Conservation (phyloP, 2,888 invertebrate species). For the Lysandra coridon region DNA sequence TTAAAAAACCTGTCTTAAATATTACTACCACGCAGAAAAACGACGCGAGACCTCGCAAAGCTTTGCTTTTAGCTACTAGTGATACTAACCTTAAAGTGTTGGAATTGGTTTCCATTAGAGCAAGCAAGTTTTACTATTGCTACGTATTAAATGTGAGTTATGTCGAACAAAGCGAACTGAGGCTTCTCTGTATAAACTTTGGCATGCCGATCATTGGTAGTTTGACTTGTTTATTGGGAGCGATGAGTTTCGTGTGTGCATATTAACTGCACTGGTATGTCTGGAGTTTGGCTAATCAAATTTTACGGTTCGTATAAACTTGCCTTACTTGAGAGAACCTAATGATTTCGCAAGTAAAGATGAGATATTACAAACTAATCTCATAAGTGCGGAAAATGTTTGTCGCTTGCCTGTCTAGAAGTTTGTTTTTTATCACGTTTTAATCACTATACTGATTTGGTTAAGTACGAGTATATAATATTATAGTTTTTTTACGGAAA, state of each 20-base stretch:
- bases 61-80: no score
- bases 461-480: no score
- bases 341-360: background rate
- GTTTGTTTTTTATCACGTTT: no score
- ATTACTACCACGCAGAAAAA: no score
- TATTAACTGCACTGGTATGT: constrained; percentile 1
- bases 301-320: constrained; percentile 21
- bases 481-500: no score
- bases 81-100: no score
- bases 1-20: no score
- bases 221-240: constrained; percentile 25
- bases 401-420: no score
- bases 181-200: background rate
- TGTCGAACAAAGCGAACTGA: background rate
- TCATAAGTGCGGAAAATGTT: no score
- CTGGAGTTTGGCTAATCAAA: constrained; percentile 20
- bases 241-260: constrained; percentile 15
- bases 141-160: background rate
- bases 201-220: constrained; percentile 10
- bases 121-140: background rate
- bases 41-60: no score
- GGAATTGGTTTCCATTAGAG: background rate
- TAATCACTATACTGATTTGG: no score
- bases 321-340: background rate
- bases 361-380: background rate